Evolutionary conservation across 2,888 invertebrate genomes (phyloP), one percentile per base, ranked within the genome.

Genomic region (Drosophila picticornis): DNA sequence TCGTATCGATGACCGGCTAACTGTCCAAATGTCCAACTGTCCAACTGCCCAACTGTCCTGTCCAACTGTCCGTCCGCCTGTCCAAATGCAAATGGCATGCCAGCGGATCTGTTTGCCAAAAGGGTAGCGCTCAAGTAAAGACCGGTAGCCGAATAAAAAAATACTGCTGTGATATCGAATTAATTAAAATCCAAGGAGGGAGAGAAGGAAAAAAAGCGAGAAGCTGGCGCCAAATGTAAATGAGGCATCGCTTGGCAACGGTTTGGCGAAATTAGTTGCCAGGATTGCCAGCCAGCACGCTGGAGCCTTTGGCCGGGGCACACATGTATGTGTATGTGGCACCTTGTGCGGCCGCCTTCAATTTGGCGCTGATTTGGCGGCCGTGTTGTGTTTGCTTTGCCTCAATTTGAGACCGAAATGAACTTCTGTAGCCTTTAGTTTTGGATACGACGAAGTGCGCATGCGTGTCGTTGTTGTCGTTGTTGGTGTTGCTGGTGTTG

Each of bases 291-390:
- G 46, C 46, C 46, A 46, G 46, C 43, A 31, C 29, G 61, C 32
- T 19, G 52, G 32, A 56, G 25, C 31, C 46, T 38, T 46, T 51
- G 31, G 27, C 46, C 27, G 52, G n/a, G 38, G 25, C n/a, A 11
- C 25, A 25, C 46, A 46, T 16, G n/a, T 31, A 22, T 29, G 29
- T 16, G 22, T 31, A 29, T 43, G 57, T 77, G 77, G 77, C 88
- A 84, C 88, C 88, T 88, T 88, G 88, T 88, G 90, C 82, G 88
- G 88, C 88, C 90, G 64, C 63, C 78, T 85, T 88, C 82, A 87
- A 85, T 87, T 89, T 87, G 88, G 80, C 77, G 83, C 89, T 89
- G 90, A 89, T 88, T 88, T 88, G 78, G 84, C 77, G 77, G 80
- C 83, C 84, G 84, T 87, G 86, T 86, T 88, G 61, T 75, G 80